phyloP scores from a whole-genome alignment of 2,888 invertebrate species.

The Eilema sororculum region DNA sequence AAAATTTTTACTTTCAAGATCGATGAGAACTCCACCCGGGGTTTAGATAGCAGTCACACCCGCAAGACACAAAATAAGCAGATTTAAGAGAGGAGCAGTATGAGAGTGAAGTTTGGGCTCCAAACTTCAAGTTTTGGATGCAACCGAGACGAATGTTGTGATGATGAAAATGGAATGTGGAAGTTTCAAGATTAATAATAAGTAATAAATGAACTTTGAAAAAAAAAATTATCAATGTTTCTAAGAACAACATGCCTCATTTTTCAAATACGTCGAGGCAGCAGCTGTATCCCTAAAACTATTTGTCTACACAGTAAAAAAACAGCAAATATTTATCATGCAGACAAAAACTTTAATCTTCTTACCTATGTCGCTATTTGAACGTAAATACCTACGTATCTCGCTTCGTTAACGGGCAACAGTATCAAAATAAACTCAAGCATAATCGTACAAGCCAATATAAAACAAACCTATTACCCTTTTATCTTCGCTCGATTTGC shows the following conservation, averaged over 20 bases:
- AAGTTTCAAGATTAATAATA: too few species aligned
- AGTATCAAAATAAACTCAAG: constrained; percentile 18
- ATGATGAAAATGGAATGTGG: too few species aligned
- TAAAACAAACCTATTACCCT: constrained; percentile 42
- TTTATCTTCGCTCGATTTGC: constrained; percentile 52
- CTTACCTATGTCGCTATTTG: constrained; percentile 4
- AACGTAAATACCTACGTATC: constrained; percentile 7
- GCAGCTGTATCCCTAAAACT: background rate
- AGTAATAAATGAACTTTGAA: background rate
- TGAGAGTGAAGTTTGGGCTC: too few species aligned
- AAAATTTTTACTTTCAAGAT: too few species aligned
- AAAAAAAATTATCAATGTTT: background rate
- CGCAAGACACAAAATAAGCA: too few species aligned
- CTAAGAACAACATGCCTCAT: background rate
- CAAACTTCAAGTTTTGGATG: too few species aligned
- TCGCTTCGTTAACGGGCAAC: constrained; percentile 13
- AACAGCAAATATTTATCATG: background rate
- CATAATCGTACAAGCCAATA: constrained; percentile 15
- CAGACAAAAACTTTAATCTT: background rate
- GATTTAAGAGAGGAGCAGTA: too few species aligned
- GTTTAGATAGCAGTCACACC: too few species aligned
- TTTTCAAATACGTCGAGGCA: background rate
- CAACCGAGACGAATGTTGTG: too few species aligned
- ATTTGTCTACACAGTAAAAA: background rate
- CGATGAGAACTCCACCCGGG: too few species aligned